Conservation (phyloP, 2,113 vertebrate genomes). For the Chascanopsetta lugubris region DNA sequence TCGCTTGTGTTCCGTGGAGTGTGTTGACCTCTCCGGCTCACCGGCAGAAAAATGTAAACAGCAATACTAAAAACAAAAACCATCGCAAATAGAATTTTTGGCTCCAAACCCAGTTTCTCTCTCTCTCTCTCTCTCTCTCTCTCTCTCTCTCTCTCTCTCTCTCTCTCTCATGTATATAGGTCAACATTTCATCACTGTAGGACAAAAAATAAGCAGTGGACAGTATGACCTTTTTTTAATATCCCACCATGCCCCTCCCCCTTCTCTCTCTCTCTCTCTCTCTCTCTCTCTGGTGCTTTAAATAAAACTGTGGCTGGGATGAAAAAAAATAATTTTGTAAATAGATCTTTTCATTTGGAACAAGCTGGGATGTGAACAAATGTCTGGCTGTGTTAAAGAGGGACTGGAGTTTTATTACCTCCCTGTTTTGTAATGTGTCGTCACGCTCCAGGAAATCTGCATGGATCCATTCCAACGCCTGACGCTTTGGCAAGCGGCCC, state of each 20-base stretch:
- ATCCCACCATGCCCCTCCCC: slow-evolving; percentile 14
- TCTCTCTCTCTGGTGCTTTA: neutral
- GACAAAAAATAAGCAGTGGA: neutral
- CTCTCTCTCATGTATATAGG: slow-evolving; percentile 25
- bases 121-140: neutral
- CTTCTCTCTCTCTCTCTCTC: no score
- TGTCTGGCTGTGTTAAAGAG: neutral
- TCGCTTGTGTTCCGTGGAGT: neutral
- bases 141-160: neutral
- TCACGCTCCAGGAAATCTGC: slow-evolving; percentile 51
- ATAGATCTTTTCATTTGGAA: slow-evolving; percentile 10
- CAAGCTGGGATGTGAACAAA: slow-evolving; percentile 34
- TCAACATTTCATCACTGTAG: slow-evolving; percentile 35
- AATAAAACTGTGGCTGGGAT: slow-evolving; percentile 22
- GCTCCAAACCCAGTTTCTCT: slow-evolving; percentile 9
- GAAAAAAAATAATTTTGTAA: no score
- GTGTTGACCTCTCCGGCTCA: neutral
- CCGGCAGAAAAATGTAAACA: neutral
- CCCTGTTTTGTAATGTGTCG: slow-evolving; percentile 57
- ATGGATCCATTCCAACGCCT: slow-evolving; percentile 55
- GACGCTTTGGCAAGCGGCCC: slow-evolving; percentile 41
- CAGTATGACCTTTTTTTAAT: slow-evolving; percentile 10
- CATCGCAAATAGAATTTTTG: slow-evolving; percentile 10
- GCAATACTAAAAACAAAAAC: neutral
- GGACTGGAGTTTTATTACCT: slow-evolving; percentile 32